Conservation (phyloP, 53 echinoderm and acorn worm species). For the Paracentrotus lividus region DNA sequence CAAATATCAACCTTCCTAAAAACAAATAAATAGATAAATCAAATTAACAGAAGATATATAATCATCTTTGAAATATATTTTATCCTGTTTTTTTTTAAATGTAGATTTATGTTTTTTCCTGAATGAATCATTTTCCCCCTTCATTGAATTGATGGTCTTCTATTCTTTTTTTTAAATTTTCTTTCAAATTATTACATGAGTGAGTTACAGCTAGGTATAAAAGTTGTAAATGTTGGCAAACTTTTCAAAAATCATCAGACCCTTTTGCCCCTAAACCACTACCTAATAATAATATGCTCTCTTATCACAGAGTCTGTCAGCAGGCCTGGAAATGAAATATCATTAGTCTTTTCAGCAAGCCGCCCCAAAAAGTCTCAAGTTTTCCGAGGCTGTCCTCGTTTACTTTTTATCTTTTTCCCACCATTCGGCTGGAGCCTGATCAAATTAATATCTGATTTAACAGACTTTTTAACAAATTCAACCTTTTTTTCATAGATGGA, state of each 20-base stretch:
- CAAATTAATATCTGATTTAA: constrained; percentile 51
- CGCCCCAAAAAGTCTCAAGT: constrained; percentile 11
- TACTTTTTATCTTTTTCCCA: constrained; percentile 51
- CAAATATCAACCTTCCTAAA: no score
- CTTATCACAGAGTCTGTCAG: constrained; percentile 39
- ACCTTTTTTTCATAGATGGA: neutral
- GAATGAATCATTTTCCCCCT: no score
- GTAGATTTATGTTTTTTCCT: no score
- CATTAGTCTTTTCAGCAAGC: constrained; percentile 58
- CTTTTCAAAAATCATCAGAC: neutral
- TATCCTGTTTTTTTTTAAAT: no score
- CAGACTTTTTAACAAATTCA: constrained; percentile 21
- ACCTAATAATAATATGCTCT: constrained; percentile 15
- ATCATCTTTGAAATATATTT: no score
- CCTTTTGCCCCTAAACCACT: neutral
- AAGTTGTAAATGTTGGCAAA: no score
- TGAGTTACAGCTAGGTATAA: no score
- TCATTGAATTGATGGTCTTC: no score
- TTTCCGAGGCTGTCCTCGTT: neutral
- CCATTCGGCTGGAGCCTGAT: constrained; percentile 15
- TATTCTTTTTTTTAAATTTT: no score
- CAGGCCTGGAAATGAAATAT: constrained; percentile 53
- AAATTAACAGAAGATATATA: no score
- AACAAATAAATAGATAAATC: no score
- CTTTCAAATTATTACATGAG: no score